A percentile compares a stretch with the other conserved stretches of the same genome.
phyloP scores from a whole-genome alignment of 2,797 vertebrate genomes.

The Rhinichthys osculus region DNA sequence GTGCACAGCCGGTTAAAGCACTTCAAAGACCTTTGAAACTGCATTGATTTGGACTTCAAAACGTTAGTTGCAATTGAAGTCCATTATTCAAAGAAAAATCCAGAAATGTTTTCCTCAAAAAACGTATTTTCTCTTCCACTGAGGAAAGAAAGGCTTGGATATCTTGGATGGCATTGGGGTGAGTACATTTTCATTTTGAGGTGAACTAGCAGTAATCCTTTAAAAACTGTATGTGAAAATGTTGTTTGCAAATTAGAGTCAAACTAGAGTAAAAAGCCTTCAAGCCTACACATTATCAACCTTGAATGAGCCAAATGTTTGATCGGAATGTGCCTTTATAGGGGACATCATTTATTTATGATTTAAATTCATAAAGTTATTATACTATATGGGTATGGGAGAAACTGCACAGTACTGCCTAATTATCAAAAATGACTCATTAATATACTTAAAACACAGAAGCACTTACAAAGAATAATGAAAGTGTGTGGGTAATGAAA shows the following conservation, averaged over 20 bases:
- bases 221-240: neutral
- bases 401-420: neutral
- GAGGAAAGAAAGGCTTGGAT: no score
- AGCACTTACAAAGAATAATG: neutral
- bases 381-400: no score
- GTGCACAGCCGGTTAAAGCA: no score
- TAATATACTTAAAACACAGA: constrained; percentile 4
- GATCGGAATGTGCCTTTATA: neutral
- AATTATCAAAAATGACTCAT: neutral
- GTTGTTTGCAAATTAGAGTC: neutral
- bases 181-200: no score
- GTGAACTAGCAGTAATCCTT: no score
- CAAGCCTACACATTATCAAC: constrained; percentile 12
- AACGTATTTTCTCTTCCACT: no score
- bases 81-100: no score
- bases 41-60: no score
- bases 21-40: no score
- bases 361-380: constrained; percentile 2
- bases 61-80: no score
- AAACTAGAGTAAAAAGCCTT: neutral
- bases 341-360: neutral
- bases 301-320: neutral
- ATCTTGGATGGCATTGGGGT: no score
- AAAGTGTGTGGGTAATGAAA: neutral
- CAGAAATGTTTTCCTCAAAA: no score